Conservation (phyloP, 2,113 vertebrate species). For the Physeter macrocephalus region DNA sequence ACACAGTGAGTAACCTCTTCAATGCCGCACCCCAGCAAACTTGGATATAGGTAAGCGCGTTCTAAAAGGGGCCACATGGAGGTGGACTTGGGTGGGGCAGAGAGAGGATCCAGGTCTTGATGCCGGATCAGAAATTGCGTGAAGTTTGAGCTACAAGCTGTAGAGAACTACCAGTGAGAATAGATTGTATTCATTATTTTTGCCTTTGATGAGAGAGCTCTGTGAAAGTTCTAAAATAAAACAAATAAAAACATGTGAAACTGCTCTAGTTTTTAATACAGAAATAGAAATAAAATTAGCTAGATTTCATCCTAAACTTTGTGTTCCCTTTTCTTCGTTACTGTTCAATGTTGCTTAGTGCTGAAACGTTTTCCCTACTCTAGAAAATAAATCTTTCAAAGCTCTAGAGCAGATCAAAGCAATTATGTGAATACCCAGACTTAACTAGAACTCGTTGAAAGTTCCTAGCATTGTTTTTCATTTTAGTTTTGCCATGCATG, state of each 20-base stretch:
- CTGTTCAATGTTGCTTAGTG: neutral
- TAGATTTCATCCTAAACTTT: neutral
- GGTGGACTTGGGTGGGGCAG: fast-evolving
- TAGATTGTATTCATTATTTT: neutral
- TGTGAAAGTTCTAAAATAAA: neutral
- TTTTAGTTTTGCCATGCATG: conserved; percentile 48
- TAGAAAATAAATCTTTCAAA: conserved; percentile 8
- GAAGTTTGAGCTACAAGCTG: neutral
- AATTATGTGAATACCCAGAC: neutral
- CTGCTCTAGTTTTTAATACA: neutral
- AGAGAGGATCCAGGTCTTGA: neutral
- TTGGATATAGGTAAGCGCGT: neutral
- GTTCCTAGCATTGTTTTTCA: conserved; percentile 51
- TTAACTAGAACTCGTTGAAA: conserved; percentile 42
- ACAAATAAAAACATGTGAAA: neutral
- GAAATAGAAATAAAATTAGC: conserved; percentile 40
- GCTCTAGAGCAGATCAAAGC: conserved; percentile 40
- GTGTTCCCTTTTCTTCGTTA: neutral
- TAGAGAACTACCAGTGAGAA: neutral
- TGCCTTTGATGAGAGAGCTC: neutral
- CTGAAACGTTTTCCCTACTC: neutral
- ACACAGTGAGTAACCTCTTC: neutral
- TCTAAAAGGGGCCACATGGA: neutral
- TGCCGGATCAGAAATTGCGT: neutral
- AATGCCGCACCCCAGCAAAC: neutral